Conservation (phyloP, 2,797 vertebrate genomes). For the Silurus lanzhouensis region DNA sequence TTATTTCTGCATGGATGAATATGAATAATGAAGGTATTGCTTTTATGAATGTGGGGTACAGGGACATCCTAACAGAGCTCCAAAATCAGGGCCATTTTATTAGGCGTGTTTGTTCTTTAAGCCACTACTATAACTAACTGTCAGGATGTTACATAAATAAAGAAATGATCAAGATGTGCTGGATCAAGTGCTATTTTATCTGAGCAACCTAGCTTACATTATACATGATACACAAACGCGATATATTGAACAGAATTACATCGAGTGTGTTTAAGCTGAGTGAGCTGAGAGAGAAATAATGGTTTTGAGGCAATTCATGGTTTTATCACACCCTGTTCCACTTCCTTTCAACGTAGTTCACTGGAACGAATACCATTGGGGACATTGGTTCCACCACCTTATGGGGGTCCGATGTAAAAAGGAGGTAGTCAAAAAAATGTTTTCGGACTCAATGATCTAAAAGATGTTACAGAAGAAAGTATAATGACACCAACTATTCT, state of each 20-base stretch:
- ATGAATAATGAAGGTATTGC: background rate
- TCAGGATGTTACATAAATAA: too few relatives aligned
- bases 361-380: background rate
- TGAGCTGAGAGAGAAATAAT: background rate
- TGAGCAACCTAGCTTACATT: background rate
- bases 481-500: too few relatives aligned
- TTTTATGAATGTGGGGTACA: background rate
- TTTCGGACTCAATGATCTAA: too few relatives aligned
- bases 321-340: background rate
- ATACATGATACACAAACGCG: background rate
- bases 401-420: background rate
- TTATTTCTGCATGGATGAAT: slow-evolving; percentile 37
- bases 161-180: background rate
- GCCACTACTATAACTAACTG: too few relatives aligned
- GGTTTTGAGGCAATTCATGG: background rate
- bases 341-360: background rate
- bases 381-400: background rate
- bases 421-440: background rate
- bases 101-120: background rate
- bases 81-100: background rate
- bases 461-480: too few relatives aligned
- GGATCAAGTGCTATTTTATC: background rate
- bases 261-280: background rate
- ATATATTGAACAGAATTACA: background rate
- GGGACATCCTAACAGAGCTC: background rate